phyloP scores from a whole-genome alignment of 2,888 invertebrate species.

The Clivina fossor region DNA sequence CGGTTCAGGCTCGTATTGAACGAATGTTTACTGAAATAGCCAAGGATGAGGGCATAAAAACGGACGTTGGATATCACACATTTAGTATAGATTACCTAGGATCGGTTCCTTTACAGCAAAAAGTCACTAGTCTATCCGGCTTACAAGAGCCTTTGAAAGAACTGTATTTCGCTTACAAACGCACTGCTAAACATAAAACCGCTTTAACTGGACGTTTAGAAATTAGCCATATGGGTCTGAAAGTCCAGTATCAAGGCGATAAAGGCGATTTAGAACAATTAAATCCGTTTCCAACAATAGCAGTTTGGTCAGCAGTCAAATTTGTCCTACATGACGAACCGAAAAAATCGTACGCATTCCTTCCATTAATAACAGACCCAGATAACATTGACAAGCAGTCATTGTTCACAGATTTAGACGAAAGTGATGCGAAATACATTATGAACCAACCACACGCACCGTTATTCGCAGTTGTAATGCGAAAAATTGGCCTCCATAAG shows the following conservation, averaged over 20 bases:
- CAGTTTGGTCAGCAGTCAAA: constrained; percentile 91
- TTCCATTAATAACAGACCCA: constrained; percentile 82
- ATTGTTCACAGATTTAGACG: constrained; percentile 61
- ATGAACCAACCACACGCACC: constrained; percentile 69
- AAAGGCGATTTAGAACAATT: constrained; percentile 65
- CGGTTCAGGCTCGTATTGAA: constrained; percentile 84
- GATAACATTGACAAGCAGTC: constrained; percentile 74
- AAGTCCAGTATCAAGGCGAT: constrained; percentile 68
- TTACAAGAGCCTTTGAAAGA: constrained; percentile 71
- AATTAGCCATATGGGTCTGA: constrained; percentile 70
- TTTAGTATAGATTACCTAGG: constrained; percentile 82
- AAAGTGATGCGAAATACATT: constrained; percentile 60
- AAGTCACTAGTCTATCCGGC: constrained; percentile 80
- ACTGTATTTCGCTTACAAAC: constrained; percentile 66
- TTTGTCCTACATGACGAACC: constrained; percentile 68
- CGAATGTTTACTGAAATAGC: constrained; percentile 80
- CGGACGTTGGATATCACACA: constrained; percentile 49
- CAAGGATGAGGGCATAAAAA: constrained; percentile 57
- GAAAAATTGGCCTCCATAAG: constrained; percentile 73
- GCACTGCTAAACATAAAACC: constrained; percentile 56
- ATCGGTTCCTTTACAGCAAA: constrained; percentile 73
- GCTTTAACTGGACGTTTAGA: constrained; percentile 63
- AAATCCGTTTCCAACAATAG: constrained; percentile 87
- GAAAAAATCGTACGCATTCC: constrained; percentile 68
- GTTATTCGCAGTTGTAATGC: constrained; percentile 88